Evolutionary conservation across 37 sponge, comb jelly and placozoan genomes (phyloP), one percentile per base, ranked within the genome.

Genomic region (Spongilla lacustris): DNA sequence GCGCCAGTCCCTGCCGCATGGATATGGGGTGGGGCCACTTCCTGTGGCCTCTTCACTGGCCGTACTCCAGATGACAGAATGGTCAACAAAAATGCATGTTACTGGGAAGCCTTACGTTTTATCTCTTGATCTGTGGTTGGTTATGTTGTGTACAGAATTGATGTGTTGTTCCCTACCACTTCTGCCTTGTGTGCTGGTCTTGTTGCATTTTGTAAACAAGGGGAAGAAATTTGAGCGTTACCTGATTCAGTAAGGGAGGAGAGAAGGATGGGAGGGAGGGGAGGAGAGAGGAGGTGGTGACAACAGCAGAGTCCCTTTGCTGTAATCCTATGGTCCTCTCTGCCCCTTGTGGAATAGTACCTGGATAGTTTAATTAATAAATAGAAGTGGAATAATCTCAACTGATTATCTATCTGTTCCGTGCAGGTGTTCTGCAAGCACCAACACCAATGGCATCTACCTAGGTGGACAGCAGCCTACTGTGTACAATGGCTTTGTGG

Each of bases 401-500:
- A 41, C 41, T 6, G 6, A 6, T 6, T 41, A 41, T 6, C 41
- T 29, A 2, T 82, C 2, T 26, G 13, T 33, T 23, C 70, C 26
- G 0, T 41, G 49, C 76, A 86, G 86, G 58, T 86, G 86, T 71
- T 71, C n/a, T 66, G 2, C 34, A 41, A 4, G 21, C 22, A 34
- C 21, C 3, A 34, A 19, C 78, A 31, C 31, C 24, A 77, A 11
- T 77, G 36, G 35, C 19, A 77, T 27, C 66, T 41, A 28, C 28
- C 50, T 25, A 9, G 27, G 68, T 10, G 31, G 24, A 6, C 37
- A 5, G 25, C 38, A 49, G 41, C 8, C n/a, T 33, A 26, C 28
- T 25, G 36, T 17, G 4, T 36, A 36, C 46, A 76, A 48, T 23
- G 81, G 67, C 37, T 90, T 90, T 68, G 74, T 90, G 67, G 90